phyloP scores from a whole-genome alignment of 2,888 invertebrate genomes.

The Machimus rusticus region DNA sequence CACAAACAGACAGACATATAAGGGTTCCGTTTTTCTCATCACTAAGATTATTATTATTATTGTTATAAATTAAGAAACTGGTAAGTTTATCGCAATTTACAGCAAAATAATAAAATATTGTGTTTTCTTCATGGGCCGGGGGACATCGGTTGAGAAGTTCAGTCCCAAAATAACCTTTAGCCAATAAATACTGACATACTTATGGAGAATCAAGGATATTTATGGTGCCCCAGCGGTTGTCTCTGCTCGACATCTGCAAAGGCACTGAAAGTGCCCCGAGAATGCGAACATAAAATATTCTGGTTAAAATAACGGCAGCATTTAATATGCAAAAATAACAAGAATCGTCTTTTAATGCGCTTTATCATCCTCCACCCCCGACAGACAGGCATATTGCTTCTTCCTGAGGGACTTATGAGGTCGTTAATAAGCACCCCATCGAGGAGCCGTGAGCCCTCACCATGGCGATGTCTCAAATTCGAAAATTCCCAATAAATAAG shows the following conservation, averaged over 20 bases:
- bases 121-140: too few species aligned
- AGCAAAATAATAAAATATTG: too few species aligned
- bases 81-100: too few species aligned
- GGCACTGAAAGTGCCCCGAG: neutral
- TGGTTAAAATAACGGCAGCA: neutral
- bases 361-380: neutral
- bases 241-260: neutral
- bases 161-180: neutral
- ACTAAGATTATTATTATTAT: too few species aligned
- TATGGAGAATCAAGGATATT: neutral
- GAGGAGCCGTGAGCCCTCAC: neutral
- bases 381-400: neutral
- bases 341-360: neutral
- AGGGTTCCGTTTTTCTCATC: too few species aligned
- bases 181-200: neutral
- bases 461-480: neutral
- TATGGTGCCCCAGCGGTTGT: neutral
- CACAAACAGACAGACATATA: too few species aligned
- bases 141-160: neutral
- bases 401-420: neutral
- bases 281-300: neutral
- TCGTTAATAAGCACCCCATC: neutral
- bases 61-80: too few species aligned
- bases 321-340: neutral
- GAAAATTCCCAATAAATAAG: conserved; percentile 15